Conservation (phyloP, 2,113 vertebrate species). For the Thymallus thymallus region DNA sequence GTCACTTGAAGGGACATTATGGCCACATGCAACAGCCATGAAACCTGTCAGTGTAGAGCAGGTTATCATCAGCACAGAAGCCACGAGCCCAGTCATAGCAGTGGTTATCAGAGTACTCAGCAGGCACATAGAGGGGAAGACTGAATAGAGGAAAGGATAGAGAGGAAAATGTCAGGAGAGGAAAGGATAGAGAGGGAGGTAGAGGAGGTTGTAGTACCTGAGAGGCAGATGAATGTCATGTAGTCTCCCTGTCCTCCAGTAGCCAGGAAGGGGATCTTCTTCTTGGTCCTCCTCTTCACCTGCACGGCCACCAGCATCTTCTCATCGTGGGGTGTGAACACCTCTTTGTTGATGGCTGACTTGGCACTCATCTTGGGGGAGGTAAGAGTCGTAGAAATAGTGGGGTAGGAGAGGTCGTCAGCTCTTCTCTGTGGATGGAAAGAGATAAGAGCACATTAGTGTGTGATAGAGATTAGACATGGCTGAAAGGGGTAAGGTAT, state of each 20-base stretch:
- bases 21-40: background rate
- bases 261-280: slow-evolving; percentile 97
- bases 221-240: slow-evolving; percentile 94
- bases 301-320: slow-evolving; percentile 94
- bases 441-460: background rate
- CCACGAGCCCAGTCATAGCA: too few species aligned
- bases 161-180: background rate
- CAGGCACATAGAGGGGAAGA: background rate
- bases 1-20: background rate
- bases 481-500: too few species aligned
- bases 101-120: background rate
- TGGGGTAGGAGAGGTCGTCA: slow-evolving; percentile 1
- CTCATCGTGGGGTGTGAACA: slow-evolving; percentile 96
- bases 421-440: slow-evolving; percentile 27
- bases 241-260: slow-evolving; percentile 98
- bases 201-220: slow-evolving; percentile 79
- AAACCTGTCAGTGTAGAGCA: background rate
- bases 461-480: background rate
- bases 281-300: slow-evolving; percentile 96
- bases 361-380: slow-evolving; percentile 85
- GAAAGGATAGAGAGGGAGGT: background rate
- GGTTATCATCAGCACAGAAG: too few species aligned
- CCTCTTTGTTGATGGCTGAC: slow-evolving; percentile 91
- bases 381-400: slow-evolving; percentile 12
- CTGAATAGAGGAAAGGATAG: background rate